Percentiles rank a stretch among this genome's conserved stretches.
Conservation (phyloP, 1,140 invertebrate species). For the Physella acuta region DNA sequence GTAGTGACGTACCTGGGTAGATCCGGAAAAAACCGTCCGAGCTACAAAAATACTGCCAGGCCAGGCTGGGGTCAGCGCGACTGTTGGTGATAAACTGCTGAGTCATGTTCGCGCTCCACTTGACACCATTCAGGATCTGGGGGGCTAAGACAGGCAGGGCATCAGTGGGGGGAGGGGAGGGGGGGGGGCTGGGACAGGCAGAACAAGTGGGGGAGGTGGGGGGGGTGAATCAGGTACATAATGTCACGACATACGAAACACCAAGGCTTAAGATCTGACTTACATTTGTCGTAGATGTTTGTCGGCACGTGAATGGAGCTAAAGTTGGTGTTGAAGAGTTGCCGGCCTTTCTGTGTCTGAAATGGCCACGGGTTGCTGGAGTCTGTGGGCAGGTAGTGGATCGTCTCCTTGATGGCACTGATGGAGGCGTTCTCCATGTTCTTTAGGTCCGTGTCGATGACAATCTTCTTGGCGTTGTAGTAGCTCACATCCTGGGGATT, state of each 20-base stretch:
- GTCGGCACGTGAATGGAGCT: conserved; percentile 92
- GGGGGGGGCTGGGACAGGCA: conserved; percentile 13
- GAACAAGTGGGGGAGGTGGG: conserved; percentile 15
- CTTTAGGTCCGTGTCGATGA: conserved; percentile 33
- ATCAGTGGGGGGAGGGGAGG: not conserved
- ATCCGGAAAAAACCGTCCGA: conserved; percentile 84
- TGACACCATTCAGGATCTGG: conserved; percentile 69
- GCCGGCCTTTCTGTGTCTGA: conserved; percentile 76
- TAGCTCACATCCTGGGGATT: conserved; percentile 45
- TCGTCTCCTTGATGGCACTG: conserved; percentile 25
- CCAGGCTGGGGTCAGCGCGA: conserved; percentile 79
- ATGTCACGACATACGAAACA: conserved; percentile 3
- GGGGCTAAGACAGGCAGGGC: conserved; percentile 38
- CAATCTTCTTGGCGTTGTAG: conserved; percentile 55
- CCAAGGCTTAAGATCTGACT: conserved; percentile 45
- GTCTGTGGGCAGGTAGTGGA: conserved; percentile 53
- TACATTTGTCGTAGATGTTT: conserved; percentile 88
- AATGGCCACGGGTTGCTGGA: conserved; percentile 82
- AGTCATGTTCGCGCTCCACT: conserved; percentile 84
- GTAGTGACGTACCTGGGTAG: conserved; percentile 87
- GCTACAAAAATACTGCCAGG: conserved; percentile 95
- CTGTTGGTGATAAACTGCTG: conserved; percentile 83
- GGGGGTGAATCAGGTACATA: conserved; percentile 8
- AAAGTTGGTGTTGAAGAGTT: conserved; percentile 74
- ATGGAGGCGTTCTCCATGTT: conserved; percentile 23